Conservation (phyloP, 2,888 invertebrate genomes). For the Agrochola macilenta region DNA sequence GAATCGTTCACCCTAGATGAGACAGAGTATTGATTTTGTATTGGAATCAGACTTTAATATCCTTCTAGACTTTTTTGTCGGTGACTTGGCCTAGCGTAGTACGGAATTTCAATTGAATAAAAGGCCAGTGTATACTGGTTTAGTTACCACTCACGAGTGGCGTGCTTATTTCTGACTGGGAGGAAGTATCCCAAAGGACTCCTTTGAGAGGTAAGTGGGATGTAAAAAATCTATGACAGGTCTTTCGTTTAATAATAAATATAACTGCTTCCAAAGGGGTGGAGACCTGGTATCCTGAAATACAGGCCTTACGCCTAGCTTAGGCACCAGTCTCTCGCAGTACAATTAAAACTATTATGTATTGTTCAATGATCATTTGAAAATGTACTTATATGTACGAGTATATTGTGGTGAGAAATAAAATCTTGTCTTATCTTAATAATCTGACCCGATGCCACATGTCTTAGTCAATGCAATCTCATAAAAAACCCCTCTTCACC, state of each 20-base stretch:
- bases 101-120: not conserved
- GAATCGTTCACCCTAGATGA: slow-evolving; percentile 35
- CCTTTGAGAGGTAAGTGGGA: not conserved
- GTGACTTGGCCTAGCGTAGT: no score
- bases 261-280: no score
- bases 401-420: no score
- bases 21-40: slow-evolving; percentile 31
- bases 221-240: not conserved
- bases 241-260: not conserved
- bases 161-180: not conserved
- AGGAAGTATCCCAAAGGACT: not conserved
- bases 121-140: not conserved
- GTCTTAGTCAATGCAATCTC: not conserved
- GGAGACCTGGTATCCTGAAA: no score
- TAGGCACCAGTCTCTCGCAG: no score
- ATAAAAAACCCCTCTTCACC: not conserved
- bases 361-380: no score
- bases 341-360: no score
- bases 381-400: no score
- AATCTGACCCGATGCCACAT: not conserved
- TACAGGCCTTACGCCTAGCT: no score
- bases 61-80: not conserved
- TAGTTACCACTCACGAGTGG: not conserved
- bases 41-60: not conserved
- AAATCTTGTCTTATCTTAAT: not conserved